Percentiles rank a stretch among this genome's conserved stretches.
Evolutionary conservation across 2,888 invertebrate genomes (phyloP).

Genomic region (Eristalis intricaria): DNA sequence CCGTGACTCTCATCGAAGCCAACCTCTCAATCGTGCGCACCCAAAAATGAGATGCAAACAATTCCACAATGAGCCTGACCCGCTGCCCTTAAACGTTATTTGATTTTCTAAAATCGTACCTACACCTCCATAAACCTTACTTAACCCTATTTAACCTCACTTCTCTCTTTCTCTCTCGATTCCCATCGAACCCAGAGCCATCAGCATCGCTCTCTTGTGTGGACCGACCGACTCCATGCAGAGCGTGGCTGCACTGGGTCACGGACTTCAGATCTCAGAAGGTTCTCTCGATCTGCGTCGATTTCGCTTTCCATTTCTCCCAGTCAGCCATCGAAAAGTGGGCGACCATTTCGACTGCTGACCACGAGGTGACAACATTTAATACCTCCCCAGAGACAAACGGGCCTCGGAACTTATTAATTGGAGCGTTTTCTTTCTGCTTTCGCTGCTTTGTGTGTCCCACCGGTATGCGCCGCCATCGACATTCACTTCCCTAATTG

Average conservation of each 20-base stretch:
- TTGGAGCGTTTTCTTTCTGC: slow-evolving; percentile 10
- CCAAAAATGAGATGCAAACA: neutral
- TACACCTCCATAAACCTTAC: neutral
- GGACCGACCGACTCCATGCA: neutral
- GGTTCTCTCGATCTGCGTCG: neutral
- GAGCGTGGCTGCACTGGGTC: neutral
- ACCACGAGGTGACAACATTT: neutral
- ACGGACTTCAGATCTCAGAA: neutral
- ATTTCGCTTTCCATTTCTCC: neutral
- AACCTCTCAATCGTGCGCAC: neutral
- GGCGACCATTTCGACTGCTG: neutral
- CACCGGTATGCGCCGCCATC: neutral
- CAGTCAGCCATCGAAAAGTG: neutral
- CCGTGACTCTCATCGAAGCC: neutral
- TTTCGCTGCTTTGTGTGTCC: neutral
- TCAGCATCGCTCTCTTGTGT: neutral
- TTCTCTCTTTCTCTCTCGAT: neutral
- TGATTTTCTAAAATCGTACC: neutral
- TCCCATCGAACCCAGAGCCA: neutral
- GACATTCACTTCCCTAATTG: slow-evolving; percentile 7
- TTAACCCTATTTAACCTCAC: neutral
- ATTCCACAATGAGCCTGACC: neutral
- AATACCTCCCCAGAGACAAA: neutral
- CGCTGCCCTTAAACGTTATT: neutral
- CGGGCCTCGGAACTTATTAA: neutral